Base-by-base conservation (phyloP, 2,113 vertebrate genomes). In the Cyprinodon variegatus region DNA sequence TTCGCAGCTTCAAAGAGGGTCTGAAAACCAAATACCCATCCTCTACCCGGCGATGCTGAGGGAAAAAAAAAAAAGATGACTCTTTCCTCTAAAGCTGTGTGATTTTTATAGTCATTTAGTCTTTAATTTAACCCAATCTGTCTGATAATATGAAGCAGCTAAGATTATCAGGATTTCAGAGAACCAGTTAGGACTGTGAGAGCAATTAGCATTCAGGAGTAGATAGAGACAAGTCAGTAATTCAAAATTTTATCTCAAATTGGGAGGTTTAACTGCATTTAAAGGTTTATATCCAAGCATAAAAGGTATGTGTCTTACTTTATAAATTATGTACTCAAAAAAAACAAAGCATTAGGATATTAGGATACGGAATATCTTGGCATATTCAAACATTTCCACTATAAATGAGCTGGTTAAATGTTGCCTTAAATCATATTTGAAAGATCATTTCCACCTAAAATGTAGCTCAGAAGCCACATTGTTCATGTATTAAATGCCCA, bases 1-100 rank as follows among this genome's bases (percentile, higher is more conserved):
- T 96, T 72, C 96, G 96, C 46, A 96, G 93, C 86, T 98, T 98
- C 91, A 98, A 97, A 82, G 96, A 97, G 83, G 95, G 95, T 12
- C 92, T 98, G 87, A 97, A 96, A 88, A 78, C 78, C 86, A 96
- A 96, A 90, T 98, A 98, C 75, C 95, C 96, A 0, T 87, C 90
- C 50, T 97, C 97, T 0, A 70, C 84, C 5, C 92, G 92, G 3
- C 94, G 92, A 38, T 98, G 97, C 93, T 98, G 94, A 97, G 4
- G 5, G 41, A 2, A 4, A 40, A 4, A 17, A 4, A 17, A n/a
- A 39, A 20, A 7, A 22, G 12, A 40, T 3, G 4, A 22, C 12
- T 1, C 1, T 3, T 8, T 53, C n/a, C 71, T 70, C 15, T 70
- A 38, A 48, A 61, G 11, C 68, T 37, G 48, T 69, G 59, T 61